Percentiles rank a stretch among this genome's conserved stretches.
Evolutionary conservation across 2,888 invertebrate species (phyloP).

Genomic region (Achlya flavicornis): DNA sequence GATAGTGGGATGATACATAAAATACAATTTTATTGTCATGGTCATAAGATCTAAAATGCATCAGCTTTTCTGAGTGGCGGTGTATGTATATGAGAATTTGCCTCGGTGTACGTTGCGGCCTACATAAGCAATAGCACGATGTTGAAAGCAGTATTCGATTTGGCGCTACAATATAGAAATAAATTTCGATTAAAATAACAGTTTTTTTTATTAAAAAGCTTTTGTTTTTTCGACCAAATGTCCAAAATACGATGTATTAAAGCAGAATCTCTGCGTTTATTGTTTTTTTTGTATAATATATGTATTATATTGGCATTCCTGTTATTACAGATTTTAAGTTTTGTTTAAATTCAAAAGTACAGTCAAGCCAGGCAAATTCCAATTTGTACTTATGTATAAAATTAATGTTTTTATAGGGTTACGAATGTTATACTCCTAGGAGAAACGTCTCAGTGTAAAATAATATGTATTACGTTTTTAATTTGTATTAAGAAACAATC

Average conservation of each 20-base stretch:
- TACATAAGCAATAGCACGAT: constrained; percentile 11
- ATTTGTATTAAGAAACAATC: constrained; percentile 17
- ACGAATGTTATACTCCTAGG: constrained; percentile 11
- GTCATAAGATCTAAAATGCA: not conserved
- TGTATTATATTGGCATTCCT: not conserved
- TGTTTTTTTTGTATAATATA: not conserved
- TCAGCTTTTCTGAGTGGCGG: constrained; percentile 4
- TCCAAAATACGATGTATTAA: not conserved
- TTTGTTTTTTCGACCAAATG: not conserved
- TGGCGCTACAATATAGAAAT: not conserved
- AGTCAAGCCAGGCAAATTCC: constrained; percentile 35
- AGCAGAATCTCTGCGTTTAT: not conserved
- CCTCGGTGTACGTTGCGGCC: constrained; percentile 28
- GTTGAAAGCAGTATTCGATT: not conserved
- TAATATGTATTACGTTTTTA: constrained; percentile 18
- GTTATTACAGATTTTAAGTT: not conserved
- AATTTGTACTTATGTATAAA: constrained; percentile 41
- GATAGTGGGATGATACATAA: not conserved
- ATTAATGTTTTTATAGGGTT: constrained; percentile 21
- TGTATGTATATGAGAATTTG: constrained; percentile 28
- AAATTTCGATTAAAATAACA: not conserved
- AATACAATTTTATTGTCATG: not conserved
- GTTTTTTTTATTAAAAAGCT: not conserved
- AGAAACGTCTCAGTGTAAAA: constrained; percentile 20
- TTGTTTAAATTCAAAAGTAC: constrained; percentile 14